Conservation (phyloP, 2,888 invertebrate species). For the Rotaria macrura region DNA sequence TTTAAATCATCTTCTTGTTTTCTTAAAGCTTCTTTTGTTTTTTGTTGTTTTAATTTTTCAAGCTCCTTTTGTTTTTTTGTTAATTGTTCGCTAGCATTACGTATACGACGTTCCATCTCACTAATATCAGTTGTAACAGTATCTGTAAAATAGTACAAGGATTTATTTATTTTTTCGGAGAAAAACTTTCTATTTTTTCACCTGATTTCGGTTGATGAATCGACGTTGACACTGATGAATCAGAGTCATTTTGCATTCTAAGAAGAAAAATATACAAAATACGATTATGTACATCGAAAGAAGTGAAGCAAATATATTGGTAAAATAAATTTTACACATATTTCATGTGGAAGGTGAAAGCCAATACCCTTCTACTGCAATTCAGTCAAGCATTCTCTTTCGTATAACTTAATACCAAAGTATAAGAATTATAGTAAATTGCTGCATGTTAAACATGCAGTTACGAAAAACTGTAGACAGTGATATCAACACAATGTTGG, state of each 20-base stretch:
- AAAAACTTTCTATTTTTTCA: neutral
- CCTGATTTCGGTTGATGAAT: neutral
- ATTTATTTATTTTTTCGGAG: neutral
- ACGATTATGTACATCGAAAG: too few species aligned
- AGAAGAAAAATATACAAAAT: too few species aligned
- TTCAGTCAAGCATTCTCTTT: too few species aligned
- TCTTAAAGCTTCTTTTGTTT: constrained; percentile 51
- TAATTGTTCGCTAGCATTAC: constrained; percentile 53
- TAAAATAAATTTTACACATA: too few species aligned
- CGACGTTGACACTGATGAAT: neutral
- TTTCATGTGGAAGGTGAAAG: too few species aligned
- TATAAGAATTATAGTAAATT: too few species aligned
- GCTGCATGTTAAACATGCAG: too few species aligned
- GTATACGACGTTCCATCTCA: constrained; percentile 53
- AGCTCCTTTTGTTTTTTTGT: constrained; percentile 51
- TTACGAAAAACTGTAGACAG: too few species aligned
- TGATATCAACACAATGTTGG: too few species aligned
- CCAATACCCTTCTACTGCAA: too few species aligned
- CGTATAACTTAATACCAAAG: too few species aligned
- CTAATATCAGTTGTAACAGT: constrained; percentile 49
- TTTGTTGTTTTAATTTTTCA: constrained; percentile 50
- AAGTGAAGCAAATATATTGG: too few species aligned
- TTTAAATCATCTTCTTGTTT: constrained; percentile 52
- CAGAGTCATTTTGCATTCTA: neutral
- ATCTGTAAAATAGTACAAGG: neutral